Evolutionary conservation across 2,797 vertebrate genomes (phyloP).

Genomic region (Buphagus erythrorhynchus): DNA sequence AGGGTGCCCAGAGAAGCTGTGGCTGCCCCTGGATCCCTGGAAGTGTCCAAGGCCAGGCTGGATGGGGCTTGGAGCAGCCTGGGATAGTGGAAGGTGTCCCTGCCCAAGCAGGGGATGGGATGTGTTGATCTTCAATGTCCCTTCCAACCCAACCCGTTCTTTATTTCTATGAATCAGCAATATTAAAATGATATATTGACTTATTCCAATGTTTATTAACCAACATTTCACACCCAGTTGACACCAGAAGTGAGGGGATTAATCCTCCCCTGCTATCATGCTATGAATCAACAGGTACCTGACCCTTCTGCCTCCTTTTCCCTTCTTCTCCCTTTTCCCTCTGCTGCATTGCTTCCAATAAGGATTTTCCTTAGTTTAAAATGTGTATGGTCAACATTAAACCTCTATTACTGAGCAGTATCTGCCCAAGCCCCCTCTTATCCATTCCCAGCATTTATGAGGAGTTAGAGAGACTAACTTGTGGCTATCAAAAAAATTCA

Average conservation of each 20-base stretch:
- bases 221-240: neutral
- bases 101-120: neutral
- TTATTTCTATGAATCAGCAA: neutral
- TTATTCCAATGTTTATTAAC: neutral
- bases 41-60: fast-evolving
- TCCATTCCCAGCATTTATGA: neutral
- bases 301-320: neutral
- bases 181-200: neutral
- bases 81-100: neutral
- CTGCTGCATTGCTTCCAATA: neutral
- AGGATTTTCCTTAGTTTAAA: neutral
- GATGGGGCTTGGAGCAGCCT: neutral
- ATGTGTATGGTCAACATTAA: neutral
- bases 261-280: neutral
- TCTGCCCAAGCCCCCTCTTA: neutral
- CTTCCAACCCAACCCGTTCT: neutral
- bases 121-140: no score
- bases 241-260: neutral
- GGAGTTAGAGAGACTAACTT: neutral
- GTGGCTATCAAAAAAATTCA: neutral
- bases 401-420: neutral
- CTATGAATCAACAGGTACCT: neutral
- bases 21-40: neutral
- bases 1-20: neutral
- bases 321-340: neutral